Evolutionary conservation across 1,140 invertebrate genomes (phyloP).

Genomic region (Lamellibrachia luymesi): DNA sequence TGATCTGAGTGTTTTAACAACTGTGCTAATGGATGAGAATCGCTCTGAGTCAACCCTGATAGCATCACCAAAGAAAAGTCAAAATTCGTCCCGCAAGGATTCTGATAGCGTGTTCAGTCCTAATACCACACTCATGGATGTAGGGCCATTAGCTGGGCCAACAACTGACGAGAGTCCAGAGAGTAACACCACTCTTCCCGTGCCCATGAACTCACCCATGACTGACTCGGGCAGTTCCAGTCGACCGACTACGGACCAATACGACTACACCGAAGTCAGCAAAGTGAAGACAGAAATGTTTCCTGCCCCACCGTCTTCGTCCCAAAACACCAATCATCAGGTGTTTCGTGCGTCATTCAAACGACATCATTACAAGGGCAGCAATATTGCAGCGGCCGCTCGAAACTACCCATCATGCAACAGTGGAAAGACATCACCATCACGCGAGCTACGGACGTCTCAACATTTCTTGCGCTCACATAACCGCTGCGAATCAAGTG

Average conservation of each 20-base stretch:
- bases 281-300: not conserved
- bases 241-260: slow-evolving; percentile 12
- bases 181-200: slow-evolving; percentile 1
- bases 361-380: not conserved
- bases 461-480: not conserved
- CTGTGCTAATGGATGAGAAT: not conserved
- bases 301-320: not conserved
- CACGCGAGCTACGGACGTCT: not conserved
- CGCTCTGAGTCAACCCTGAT: slow-evolving; percentile 11
- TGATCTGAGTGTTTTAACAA: not conserved
- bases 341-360: slow-evolving; percentile 12
- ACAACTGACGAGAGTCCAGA: slow-evolving; percentile 22
- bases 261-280: slow-evolving; percentile 17
- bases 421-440: not conserved
- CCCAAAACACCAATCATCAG: not conserved
- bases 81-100: not conserved
- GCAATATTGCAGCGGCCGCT: not conserved
- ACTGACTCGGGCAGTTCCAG: slow-evolving; percentile 22
- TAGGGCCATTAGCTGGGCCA: not conserved
- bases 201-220: slow-evolving; percentile 25
- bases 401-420: not conserved
- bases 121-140: not conserved
- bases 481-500: not conserved
- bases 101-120: not conserved
- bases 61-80: not conserved